A percentile compares a stretch with the other conserved stretches of the same genome.
phyloP scores from a whole-genome alignment of 2,888 invertebrate genomes.

The Drosophila mimica region DNA sequence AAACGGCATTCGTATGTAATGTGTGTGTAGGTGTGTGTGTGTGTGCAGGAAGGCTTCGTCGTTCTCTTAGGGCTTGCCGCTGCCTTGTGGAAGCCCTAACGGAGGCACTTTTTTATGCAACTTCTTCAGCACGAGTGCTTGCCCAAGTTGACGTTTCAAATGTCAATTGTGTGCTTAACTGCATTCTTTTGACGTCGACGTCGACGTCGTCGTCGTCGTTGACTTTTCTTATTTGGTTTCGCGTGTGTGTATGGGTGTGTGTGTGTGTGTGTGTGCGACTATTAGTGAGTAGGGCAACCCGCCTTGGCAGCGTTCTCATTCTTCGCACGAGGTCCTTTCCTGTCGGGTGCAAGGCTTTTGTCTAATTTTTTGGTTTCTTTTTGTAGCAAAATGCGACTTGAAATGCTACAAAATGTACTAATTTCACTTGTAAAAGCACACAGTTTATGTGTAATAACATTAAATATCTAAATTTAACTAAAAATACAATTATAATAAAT shows the following conservation, averaged over 20 bases:
- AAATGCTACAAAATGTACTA: conserved; percentile 19
- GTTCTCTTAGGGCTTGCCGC: conserved; percentile 9
- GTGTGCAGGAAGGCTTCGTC: conserved; percentile 19
- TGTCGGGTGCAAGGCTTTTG: conserved; percentile 54
- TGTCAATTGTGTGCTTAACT: conserved; percentile 83
- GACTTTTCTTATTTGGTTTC: conserved; percentile 67
- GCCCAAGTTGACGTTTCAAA: conserved; percentile 82
- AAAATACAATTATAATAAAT: not conserved
- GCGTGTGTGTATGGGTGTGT: conserved; percentile 11
- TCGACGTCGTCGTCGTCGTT: conserved; percentile 32
- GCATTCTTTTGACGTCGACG: conserved; percentile 73
- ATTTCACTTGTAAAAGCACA: conserved; percentile 10
- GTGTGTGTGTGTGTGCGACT: conserved; percentile 19
- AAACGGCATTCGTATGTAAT: conserved; percentile 51
- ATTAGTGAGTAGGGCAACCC: conserved; percentile 38
- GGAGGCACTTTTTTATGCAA: conserved; percentile 81
- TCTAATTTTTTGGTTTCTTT: conserved; percentile 69
- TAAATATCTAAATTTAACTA: not conserved
- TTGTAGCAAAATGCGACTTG: conserved; percentile 45
- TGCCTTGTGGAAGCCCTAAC: conserved; percentile 64
- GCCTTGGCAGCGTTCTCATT: conserved; percentile 41
- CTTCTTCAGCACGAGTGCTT: conserved; percentile 79
- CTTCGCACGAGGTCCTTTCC: conserved; percentile 24
- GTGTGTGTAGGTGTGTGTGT: conserved; percentile 14
- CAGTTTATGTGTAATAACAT: not conserved